Evolutionary conservation across 2,797 vertebrate species (phyloP).

Genomic region (Platyrinchus mystaceus): DNA sequence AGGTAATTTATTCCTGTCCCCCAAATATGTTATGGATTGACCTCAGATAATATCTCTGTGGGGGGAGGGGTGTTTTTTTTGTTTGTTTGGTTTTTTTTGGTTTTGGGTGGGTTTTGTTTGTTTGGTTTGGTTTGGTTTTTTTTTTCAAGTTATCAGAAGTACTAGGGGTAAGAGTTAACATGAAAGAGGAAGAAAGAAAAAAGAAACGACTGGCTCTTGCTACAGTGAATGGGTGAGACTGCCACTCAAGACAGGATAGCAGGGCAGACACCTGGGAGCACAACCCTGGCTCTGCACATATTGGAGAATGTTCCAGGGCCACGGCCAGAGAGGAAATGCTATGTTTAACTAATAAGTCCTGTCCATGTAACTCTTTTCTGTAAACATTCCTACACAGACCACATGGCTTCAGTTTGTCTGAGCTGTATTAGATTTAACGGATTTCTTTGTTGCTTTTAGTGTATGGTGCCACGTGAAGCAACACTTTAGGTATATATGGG

Average conservation of each 20-base stretch:
- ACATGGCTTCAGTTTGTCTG: background rate
- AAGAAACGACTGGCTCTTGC: background rate
- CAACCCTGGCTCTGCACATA: background rate
- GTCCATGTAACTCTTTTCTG: background rate
- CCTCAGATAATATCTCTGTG: background rate
- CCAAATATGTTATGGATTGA: background rate
- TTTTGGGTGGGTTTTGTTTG: background rate
- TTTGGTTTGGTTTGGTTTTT: background rate
- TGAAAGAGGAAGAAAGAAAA: background rate
- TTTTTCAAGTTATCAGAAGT: background rate
- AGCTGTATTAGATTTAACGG: background rate
- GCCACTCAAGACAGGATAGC: background rate
- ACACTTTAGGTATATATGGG: background rate
- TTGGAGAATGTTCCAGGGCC: background rate
- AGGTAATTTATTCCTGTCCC: background rate
- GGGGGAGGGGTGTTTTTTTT: background rate
- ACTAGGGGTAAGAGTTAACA: background rate
- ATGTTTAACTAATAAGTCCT: background rate
- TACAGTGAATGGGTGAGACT: background rate
- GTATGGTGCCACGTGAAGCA: background rate
- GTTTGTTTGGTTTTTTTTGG: fast-evolving
- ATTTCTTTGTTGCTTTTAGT: background rate
- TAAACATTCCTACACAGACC: background rate
- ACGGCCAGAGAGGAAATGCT: background rate
- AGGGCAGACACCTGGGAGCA: background rate